Evolutionary conservation across 2,888 invertebrate genomes (phyloP), one percentile per base, ranked within the genome.

Genomic region (Synergus itoensis): DNA sequence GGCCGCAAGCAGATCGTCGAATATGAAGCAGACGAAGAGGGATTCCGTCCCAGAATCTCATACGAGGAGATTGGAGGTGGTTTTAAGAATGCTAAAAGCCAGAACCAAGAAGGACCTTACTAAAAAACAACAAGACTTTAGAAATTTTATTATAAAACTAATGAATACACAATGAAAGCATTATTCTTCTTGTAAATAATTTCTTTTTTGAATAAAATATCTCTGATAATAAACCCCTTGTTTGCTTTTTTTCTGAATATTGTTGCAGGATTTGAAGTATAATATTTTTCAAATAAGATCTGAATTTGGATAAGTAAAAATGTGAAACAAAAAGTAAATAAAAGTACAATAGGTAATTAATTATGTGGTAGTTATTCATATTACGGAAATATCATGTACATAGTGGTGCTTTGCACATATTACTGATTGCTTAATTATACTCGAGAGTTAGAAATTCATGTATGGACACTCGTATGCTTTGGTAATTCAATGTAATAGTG

Each of bases 11-110:
- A 95, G 93, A 95, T 95, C 62, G 96, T 96, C 0, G 94, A 94
- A 84, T 96, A 96, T 91, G 95, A 95, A 87, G 96, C 96, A 8
- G 95, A 96, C 86, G 93, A 94, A 88, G 93, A 94, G 65, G 96
- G 96, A 1, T 96, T 94, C 92, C 94, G 94, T 83, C 96, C 96
- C 18, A 94, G 93, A 85, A 95, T 96, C 81, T 93, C 94, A 0
- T 96, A 95, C 89, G 95, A 95, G 90, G 94, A 95, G 87, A 77
- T 86, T 1, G 85, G 82, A n/a, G 65, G 80, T 28, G 86, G 79
- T 62, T 67, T 45, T 21, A 83, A 84, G 41, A 79, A 80, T 57
- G 84, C 80, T 67, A 76, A 93, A 93, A 43, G 93, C 93, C 79
- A 79, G 36, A 53, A 84, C 78, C 83, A 82, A 64, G 83, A 81